These are phyloP conservation scores for Tachyglossus aculeatus DNA, from an alignment of 2,797 vertebrate species.

Conservation along the genomic window DNA sequence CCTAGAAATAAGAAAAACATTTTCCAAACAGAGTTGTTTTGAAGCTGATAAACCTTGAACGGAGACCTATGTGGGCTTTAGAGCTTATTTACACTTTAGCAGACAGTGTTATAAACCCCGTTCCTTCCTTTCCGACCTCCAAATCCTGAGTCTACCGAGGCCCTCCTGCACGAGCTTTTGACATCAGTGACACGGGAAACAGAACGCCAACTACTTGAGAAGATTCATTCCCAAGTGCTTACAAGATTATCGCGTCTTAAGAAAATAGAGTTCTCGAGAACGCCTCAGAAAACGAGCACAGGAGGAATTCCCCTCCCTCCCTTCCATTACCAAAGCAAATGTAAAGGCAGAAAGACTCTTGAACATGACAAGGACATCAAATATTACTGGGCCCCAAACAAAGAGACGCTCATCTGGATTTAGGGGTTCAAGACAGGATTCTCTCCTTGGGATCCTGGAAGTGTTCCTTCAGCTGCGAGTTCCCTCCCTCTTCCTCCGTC, in stretches of 20 bases:
- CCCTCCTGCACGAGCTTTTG: not conserved
- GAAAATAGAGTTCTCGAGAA: not conserved
- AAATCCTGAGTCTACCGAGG: not conserved
- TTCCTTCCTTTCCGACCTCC: constrained; percentile 7
- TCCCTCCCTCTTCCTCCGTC: no score
- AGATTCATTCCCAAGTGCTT: not conserved
- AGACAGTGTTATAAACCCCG: constrained; percentile 3
- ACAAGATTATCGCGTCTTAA: not conserved
- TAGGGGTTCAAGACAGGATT: no score
- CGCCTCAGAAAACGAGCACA: not conserved
- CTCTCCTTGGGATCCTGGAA: no score
- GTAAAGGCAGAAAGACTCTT: not conserved
- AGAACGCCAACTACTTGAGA: not conserved
- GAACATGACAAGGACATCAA: no score
- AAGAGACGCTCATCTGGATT: no score
- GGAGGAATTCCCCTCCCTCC: not conserved
- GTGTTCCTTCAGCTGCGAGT: no score
- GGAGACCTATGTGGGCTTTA: not conserved
- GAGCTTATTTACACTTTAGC: not conserved
- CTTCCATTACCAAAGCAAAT: not conserved
- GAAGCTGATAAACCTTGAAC: not conserved
- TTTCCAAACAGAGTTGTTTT: not conserved
- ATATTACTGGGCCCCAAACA: no score
- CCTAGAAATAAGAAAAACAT: not conserved
- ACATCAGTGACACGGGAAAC: not conserved